phyloP scores from a whole-genome alignment of 2,888 invertebrate genomes.

The Gastracanthus pulcherrimus region DNA sequence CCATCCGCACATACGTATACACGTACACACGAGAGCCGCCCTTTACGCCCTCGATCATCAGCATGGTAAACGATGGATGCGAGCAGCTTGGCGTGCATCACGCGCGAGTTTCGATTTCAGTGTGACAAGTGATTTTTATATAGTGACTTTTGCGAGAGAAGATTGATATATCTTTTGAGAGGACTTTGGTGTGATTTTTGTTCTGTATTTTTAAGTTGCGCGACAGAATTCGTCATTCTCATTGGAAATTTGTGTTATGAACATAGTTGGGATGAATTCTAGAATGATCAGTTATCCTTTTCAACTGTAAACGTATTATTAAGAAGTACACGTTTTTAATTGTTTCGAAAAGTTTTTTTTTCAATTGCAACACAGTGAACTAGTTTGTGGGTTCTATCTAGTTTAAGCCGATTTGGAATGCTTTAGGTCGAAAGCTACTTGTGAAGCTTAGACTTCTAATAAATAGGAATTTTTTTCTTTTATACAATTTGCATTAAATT shows the following conservation, averaged over 20 bases:
- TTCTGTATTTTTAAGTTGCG: not conserved
- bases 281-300: too few species aligned
- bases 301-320: too few species aligned
- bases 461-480: not conserved
- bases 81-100: not conserved
- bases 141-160: not conserved
- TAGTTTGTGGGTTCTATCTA: constrained; percentile 7
- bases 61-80: constrained; percentile 39
- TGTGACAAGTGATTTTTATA: not conserved
- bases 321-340: too few species aligned
- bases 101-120: not conserved
- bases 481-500: too few species aligned
- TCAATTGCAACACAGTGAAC: not conserved
- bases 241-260: too few species aligned
- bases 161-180: too few species aligned
- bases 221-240: too few species aligned
- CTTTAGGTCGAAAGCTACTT: too few species aligned
- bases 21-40: not conserved
- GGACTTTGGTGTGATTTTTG: not conserved
- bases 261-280: too few species aligned
- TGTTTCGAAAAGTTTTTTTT: not conserved
- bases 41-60: not conserved
- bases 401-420: constrained; percentile 8
- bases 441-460: too few species aligned
- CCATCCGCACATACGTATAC: constrained; percentile 6